Evolutionary conservation across 2,888 invertebrate genomes (phyloP), one percentile per base, ranked within the genome.

Genomic region (Tuberolachnus salignus): DNA sequence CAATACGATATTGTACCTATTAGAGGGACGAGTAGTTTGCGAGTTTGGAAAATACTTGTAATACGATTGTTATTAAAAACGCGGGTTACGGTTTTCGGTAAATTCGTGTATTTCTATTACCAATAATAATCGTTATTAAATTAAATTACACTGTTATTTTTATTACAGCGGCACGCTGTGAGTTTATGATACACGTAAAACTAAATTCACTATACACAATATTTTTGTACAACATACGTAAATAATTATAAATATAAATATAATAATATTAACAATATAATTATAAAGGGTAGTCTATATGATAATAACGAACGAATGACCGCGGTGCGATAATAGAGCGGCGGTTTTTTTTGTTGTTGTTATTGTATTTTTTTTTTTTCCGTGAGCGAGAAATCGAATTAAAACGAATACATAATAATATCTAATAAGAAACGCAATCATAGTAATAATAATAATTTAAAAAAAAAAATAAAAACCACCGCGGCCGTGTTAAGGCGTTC

Each of bases 161-260:
- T 75, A 57, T 75, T 75, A 66, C 78, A 69, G 78, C 78, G 69
- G 51, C 78, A 51, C 26, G 42, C 69, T 42, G 67, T 78, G 75
- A 78, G 66, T 78, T 67, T 66, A 57, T 75, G 67, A n/a, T 78
- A 69, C 57, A 66, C 63, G n/a, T 75, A 34, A 34, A 34, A 34
- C 6, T 4, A 34, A 6, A 34, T 66, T 59, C 19, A 19, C 44
- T 57, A 55, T 67, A 57, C 57, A 67, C 46, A 46, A 66, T 66
- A 67, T 57, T 34, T n/a, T 34, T 34, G 34, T 34, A 34, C 34
- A 34, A 34, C 34, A 34, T 6, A 6, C 34, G n/a, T n/a, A n/a
- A 34, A 34, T 34, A 34, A 34, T 34, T 6, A 34, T 34, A 34
- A 34, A 4, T 34, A 34, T 34, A 4, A 34, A 4, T 44, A 61